Conservation (phyloP, 2,113 vertebrate species). For the Epinephelus cyanopodus region DNA sequence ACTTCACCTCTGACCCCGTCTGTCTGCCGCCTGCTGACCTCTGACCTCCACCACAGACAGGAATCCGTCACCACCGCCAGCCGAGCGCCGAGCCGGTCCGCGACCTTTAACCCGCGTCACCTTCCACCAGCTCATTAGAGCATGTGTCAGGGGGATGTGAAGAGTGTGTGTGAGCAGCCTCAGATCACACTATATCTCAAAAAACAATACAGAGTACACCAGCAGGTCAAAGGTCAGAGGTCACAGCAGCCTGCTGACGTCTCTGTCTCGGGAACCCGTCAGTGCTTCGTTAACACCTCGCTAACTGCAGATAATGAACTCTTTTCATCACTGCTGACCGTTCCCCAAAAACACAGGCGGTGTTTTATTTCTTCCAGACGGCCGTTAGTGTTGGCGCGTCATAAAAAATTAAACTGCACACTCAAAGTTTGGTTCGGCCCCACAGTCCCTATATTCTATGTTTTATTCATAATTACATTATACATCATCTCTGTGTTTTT, state of each 20-base stretch:
- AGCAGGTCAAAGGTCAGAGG: slow-evolving; percentile 41
- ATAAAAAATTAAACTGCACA: neutral
- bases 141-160: slow-evolving; percentile 41
- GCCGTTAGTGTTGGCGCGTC: neutral
- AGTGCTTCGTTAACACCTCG: slow-evolving; percentile 2
- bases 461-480: slow-evolving; percentile 3
- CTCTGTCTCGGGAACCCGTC: neutral
- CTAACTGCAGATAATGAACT: neutral
- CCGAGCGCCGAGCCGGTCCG: neutral
- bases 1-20: slow-evolving; percentile 30
- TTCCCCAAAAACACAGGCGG: too few species aligned
- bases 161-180: neutral
- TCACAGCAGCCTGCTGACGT: slow-evolving; percentile 12
- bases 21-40: slow-evolving; percentile 51
- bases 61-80: slow-evolving; percentile 57
- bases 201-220: slow-evolving; percentile 4
- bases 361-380: slow-evolving; percentile 12
- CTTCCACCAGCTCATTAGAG: slow-evolving; percentile 68
- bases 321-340: neutral
- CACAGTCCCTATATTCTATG: neutral
- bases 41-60: slow-evolving; percentile 57
- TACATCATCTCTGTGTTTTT: neutral
- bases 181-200: slow-evolving; percentile 20
- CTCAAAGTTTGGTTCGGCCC: neutral
- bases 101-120: slow-evolving; percentile 51